A percentile compares a stretch with the other conserved stretches of the same genome.
Conservation (phyloP, 2,797 vertebrate species). For the Pangasius mekongensis region DNA sequence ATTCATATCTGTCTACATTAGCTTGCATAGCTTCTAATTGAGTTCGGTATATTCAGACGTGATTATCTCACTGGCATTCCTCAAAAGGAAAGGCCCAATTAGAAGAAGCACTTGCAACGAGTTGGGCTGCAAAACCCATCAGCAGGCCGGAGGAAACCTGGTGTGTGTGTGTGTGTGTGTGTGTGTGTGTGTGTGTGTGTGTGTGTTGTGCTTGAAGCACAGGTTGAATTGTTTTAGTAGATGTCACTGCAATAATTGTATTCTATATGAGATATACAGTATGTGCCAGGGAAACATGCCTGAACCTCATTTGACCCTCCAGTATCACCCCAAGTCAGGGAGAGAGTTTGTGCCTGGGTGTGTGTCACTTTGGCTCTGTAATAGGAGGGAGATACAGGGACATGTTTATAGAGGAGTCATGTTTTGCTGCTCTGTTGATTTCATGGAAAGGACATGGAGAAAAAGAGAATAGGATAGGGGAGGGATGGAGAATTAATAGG, state of each 20-base stretch:
- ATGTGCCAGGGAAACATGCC: neutral
- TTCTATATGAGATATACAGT: neutral
- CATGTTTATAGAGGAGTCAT: slow-evolving; percentile 73
- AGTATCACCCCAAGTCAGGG: slow-evolving; percentile 73
- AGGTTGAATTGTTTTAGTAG: slow-evolving; percentile 8
- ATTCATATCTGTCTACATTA: slow-evolving; percentile 79
- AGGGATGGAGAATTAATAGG: neutral
- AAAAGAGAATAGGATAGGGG: slow-evolving; percentile 7
- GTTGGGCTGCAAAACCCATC: slow-evolving; percentile 73
- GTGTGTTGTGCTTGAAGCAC: slow-evolving; percentile 40
- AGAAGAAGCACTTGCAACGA: slow-evolving; percentile 72
- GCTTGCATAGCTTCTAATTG: slow-evolving; percentile 76
- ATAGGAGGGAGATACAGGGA: slow-evolving; percentile 72
- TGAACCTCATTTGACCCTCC: slow-evolving; percentile 65
- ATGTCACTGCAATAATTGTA: neutral
- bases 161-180: slow-evolving; percentile 60
- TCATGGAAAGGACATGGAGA: slow-evolving; percentile 58
- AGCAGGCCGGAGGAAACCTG: slow-evolving; percentile 67
- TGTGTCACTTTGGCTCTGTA: slow-evolving; percentile 76
- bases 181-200: slow-evolving; percentile 18
- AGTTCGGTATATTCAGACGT: slow-evolving; percentile 80
- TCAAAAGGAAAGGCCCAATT: slow-evolving; percentile 80
- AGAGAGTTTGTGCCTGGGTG: slow-evolving; percentile 66
- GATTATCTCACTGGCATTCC: slow-evolving; percentile 79
- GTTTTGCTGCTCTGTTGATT: slow-evolving; percentile 72